Evolutionary conservation across 1,140 invertebrate genomes (phyloP).

Genomic region (Dreissena polymorpha): DNA sequence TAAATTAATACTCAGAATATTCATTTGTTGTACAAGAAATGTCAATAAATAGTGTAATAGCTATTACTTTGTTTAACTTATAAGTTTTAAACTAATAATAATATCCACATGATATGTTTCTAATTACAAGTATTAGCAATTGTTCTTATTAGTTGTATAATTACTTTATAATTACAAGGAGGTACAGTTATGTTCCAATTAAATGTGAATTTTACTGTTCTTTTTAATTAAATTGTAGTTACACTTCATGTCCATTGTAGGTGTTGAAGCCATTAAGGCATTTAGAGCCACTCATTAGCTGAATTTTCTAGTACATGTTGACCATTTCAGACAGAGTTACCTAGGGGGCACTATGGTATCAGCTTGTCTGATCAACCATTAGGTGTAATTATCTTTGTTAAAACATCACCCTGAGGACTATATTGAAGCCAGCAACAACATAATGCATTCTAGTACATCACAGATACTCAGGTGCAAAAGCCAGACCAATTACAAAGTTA

Average conservation of each 20-base stretch:
- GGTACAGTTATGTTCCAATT: not conserved
- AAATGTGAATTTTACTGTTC: not conserved
- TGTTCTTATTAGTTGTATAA: too few relatives aligned
- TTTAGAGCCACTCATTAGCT: not conserved
- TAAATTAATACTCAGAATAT: too few relatives aligned
- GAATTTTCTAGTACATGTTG: not conserved
- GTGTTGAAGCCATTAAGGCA: not conserved
- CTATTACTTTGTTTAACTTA: too few relatives aligned
- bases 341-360: slow-evolving; percentile 16
- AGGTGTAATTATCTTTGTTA: slow-evolving; percentile 21
- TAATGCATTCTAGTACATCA: not conserved
- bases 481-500: too few relatives aligned
- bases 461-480: not conserved
- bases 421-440: not conserved
- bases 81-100: too few relatives aligned
- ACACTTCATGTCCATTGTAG: not conserved
- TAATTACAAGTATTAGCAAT: too few relatives aligned
- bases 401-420: not conserved
- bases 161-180: too few relatives aligned
- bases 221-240: not conserved
- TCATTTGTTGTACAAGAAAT: too few relatives aligned
- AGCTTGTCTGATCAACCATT: slow-evolving; percentile 30
- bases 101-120: too few relatives aligned
- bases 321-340: not conserved
- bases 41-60: too few relatives aligned